Evolutionary conservation across 2,797 vertebrate genomes (phyloP).

Genomic region (Gallinago solitaria): DNA sequence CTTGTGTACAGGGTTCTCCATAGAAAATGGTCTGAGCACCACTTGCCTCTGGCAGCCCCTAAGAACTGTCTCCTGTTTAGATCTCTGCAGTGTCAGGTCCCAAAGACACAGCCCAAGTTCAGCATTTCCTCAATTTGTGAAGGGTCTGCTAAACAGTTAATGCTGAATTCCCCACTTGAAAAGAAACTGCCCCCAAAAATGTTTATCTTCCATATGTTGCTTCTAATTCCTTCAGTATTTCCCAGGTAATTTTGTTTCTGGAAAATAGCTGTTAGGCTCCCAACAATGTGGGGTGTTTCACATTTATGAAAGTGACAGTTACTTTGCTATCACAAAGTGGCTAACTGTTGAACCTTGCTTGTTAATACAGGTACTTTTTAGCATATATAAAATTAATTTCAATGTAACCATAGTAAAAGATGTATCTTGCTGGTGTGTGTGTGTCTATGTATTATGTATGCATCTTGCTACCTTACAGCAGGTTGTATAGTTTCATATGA

Average conservation of each 20-base stretch:
- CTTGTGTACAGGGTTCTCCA: not conserved
- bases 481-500: not conserved
- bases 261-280: slow-evolving; percentile 21
- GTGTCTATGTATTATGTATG: not conserved
- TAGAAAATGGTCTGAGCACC: not conserved
- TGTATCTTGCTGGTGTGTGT: not conserved
- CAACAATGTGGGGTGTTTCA: not conserved
- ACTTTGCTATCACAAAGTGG: slow-evolving; percentile 25
- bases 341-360: not conserved
- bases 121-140: not conserved
- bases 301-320: slow-evolving; percentile 2
- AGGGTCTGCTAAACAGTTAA: not conserved
- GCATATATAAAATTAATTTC: slow-evolving; percentile 5
- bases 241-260: slow-evolving; percentile 6
- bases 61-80: not conserved
- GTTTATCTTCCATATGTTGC: not conserved
- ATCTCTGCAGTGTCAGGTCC: not conserved
- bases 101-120: not conserved
- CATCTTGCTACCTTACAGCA: not conserved
- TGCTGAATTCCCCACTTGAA: not conserved
- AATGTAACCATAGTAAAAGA: not conserved
- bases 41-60: not conserved
- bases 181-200: not conserved
- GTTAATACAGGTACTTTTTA: slow-evolving; percentile 18
- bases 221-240: slow-evolving; percentile 45